A percentile compares a stretch with the other conserved stretches of the same genome.
Conservation (phyloP, 2,797 vertebrate species). For the Neostethus bicornis region DNA sequence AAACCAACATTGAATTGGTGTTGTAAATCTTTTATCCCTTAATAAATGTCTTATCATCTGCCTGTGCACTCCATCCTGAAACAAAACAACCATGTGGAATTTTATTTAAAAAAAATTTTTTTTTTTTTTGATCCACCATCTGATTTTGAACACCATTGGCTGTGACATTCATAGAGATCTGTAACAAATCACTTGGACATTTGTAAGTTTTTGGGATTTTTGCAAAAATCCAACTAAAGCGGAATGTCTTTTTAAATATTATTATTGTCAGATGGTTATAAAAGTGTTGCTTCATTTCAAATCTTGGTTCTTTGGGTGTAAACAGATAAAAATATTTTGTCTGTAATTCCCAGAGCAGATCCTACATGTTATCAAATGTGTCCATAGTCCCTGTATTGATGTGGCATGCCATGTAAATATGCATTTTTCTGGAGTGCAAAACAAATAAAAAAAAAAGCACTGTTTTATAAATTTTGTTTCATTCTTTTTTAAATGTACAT, state of each 20-base stretch:
- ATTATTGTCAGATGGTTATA: conserved; percentile 64
- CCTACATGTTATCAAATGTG: conserved; percentile 79
- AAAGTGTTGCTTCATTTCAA: conserved; percentile 61
- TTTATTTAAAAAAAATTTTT: no score
- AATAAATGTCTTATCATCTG: conserved; percentile 34
- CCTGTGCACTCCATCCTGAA: conserved; percentile 39
- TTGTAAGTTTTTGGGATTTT: conserved; percentile 64
- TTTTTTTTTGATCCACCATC: conserved; percentile 20
- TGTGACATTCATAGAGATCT: conserved; percentile 31
- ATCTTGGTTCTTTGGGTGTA: conserved; percentile 58
- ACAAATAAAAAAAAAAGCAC: conserved; percentile 84
- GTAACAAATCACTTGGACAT: conserved; percentile 48
- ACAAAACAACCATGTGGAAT: conserved; percentile 28
- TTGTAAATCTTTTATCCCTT: conserved; percentile 32
- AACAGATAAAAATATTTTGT: conserved; percentile 35
- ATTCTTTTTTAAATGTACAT: conserved; percentile 8
- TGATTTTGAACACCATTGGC: conserved; percentile 20
- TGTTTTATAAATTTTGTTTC: conserved; percentile 78
- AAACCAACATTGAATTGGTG: conserved; percentile 37
- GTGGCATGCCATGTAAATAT: conserved; percentile 90
- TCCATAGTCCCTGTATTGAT: conserved; percentile 84
- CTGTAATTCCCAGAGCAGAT: conserved; percentile 70
- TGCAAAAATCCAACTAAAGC: conserved; percentile 57
- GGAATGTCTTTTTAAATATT: conserved; percentile 59
- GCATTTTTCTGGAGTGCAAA: conserved; percentile 83